A percentile compares a stretch with the other conserved stretches of the same genome.
These are phyloP conservation scores for Ptychodera flava DNA, from an alignment of 35 echinoderm and acorn worm genomes.

Conservation along the genomic window DNA sequence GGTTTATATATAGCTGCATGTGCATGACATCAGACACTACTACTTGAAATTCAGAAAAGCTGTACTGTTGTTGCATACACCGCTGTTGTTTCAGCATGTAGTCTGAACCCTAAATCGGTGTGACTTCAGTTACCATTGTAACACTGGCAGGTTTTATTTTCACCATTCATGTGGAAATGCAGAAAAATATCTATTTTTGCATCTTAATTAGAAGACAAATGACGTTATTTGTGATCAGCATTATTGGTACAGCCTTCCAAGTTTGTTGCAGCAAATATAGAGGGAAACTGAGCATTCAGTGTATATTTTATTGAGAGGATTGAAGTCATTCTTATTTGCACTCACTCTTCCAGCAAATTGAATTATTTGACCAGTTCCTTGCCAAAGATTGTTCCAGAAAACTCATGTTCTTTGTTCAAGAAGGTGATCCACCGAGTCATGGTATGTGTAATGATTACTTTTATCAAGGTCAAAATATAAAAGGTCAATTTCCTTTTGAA, in stretches of 20 bases:
- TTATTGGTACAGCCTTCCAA: neutral
- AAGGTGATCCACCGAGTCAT: slow-evolving; percentile 72
- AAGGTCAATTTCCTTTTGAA: too few relatives aligned
- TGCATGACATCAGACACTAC: too few relatives aligned
- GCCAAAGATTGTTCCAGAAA: slow-evolving; percentile 73
- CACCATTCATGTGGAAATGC: neutral
- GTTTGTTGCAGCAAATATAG: neutral
- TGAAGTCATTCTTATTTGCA: neutral
- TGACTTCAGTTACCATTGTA: neutral
- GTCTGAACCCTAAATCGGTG: too few relatives aligned
- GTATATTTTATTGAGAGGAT: neutral
- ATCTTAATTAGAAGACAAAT: neutral
- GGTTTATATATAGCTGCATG: too few relatives aligned
- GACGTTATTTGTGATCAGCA: too few relatives aligned
- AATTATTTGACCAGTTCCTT: slow-evolving; percentile 69
- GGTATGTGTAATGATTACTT: too few relatives aligned
- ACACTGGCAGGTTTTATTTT: too few relatives aligned
- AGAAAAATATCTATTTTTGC: neutral
- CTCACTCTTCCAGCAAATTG: slow-evolving; percentile 49
- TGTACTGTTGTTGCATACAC: too few relatives aligned
- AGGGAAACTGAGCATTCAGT: neutral
- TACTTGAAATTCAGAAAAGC: too few relatives aligned
- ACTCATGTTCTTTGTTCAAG: slow-evolving; percentile 93
- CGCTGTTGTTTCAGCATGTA: too few relatives aligned
- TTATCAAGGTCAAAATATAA: too few relatives aligned